A percentile compares a stretch with the other conserved stretches of the same genome.
Conservation (phyloP, 2,888 invertebrate genomes). For the Mamestra brassicae region DNA sequence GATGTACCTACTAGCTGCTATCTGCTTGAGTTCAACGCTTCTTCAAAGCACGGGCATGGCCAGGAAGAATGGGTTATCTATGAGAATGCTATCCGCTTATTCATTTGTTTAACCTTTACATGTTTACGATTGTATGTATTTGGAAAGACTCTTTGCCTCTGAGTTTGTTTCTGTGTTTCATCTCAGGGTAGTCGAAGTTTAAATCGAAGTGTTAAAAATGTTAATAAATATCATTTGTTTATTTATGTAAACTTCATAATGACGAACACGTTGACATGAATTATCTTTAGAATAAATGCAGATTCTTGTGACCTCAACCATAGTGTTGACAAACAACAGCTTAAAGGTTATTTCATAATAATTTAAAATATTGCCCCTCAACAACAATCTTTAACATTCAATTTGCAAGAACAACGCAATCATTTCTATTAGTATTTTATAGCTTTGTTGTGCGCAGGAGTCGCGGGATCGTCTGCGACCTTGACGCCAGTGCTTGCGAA, state of each 20-base stretch:
- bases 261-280: background rate
- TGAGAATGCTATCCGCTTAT: background rate
- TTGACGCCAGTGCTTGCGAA: slow-evolving; percentile 68
- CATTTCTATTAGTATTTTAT: slow-evolving; percentile 57
- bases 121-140: too few relatives aligned
- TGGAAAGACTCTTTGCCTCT: too few relatives aligned
- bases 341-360: slow-evolving; percentile 14
- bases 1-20: background rate
- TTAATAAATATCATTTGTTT: too few relatives aligned
- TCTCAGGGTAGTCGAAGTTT: too few relatives aligned
- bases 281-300: background rate
- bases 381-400: slow-evolving; percentile 15
- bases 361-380: slow-evolving; percentile 10
- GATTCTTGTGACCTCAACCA: background rate
- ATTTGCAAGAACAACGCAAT: slow-evolving; percentile 31
- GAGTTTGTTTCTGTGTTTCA: too few relatives aligned
- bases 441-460: slow-evolving; percentile 72
- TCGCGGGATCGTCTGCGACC: slow-evolving; percentile 69
- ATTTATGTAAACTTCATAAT: too few relatives aligned
- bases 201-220: too few relatives aligned
- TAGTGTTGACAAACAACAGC: slow-evolving; percentile 16
- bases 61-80: background rate
- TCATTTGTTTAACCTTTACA: background rate
- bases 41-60: background rate
- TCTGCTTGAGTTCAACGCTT: background rate